These are phyloP conservation scores for Eledone cirrhosa DNA, from an alignment of 2,888 invertebrate genomes.

Conservation along the genomic window DNA sequence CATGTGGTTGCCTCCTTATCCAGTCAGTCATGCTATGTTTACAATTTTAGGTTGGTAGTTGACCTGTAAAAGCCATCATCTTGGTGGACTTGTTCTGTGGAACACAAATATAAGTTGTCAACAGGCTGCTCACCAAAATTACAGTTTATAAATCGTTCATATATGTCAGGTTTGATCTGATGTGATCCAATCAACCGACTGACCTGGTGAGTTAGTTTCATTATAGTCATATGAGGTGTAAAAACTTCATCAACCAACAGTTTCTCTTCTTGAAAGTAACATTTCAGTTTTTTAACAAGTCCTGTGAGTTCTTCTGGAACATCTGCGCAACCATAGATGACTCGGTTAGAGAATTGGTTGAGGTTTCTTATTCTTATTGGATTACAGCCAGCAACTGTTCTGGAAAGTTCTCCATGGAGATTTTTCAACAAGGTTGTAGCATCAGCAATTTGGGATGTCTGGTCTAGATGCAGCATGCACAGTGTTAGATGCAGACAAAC, in stretches of 20 bases:
- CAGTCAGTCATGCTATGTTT: not conserved
- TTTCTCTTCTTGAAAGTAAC: constrained; percentile 56
- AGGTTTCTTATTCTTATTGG: constrained; percentile 57
- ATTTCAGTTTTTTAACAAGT: constrained; percentile 58
- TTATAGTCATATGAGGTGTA: constrained; percentile 67
- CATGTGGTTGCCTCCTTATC: no score
- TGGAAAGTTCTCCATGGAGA: constrained; percentile 43
- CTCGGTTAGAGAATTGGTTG: constrained; percentile 64
- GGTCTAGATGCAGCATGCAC: constrained; percentile 64
- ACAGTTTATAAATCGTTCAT: constrained; percentile 54
- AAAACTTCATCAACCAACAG: constrained; percentile 64
- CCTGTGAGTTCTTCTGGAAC: constrained; percentile 55
- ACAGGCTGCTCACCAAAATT: constrained; percentile 62
- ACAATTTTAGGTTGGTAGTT: constrained; percentile 38
- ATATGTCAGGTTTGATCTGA: constrained; percentile 60
- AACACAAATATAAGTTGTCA: constrained; percentile 64
- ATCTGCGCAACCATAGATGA: constrained; percentile 64
- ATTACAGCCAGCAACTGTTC: constrained; percentile 45
- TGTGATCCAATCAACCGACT: constrained; percentile 56
- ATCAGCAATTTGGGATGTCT: constrained; percentile 52
- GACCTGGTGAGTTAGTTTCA: constrained; percentile 65
- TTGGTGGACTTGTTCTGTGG: constrained; percentile 60
- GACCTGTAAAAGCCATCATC: constrained; percentile 65
- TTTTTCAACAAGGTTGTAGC: constrained; percentile 50
- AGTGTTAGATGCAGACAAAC: constrained; percentile 66